Evolutionary conservation across 2,888 invertebrate genomes (phyloP), one percentile per base, ranked within the genome.

Genomic region (Perdita meconis): DNA sequence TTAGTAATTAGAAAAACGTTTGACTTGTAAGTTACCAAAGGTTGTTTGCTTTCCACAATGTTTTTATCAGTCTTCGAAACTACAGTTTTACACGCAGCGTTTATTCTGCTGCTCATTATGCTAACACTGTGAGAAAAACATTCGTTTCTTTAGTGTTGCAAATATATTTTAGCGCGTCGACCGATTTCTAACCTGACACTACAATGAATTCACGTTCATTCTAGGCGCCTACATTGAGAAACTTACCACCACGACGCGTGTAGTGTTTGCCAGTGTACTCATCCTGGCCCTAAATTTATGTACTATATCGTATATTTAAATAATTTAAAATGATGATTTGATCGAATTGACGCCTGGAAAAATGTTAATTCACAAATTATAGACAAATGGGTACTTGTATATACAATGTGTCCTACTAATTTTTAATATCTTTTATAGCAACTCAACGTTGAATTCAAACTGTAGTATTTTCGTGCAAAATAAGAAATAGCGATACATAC

Each of bases 91-190:
- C 64, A 80, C 36, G 66, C 65, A 36, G 73, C 61, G 40, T 78
- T 81, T 38, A 64, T 55, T 50, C 82, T 86, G 68, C 68, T 80
- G 75, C 73, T 86, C 88, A 87, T 87, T 80, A 80, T 85, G 80
- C 86, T 86, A 38, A 13, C 71, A 81, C 13, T 34, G 57, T 65
- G 38, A 16, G 55, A 73, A 55, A 53, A 26, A 22, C 34, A 36
- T 65, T n/a, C n/a, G 6, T n/a, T 44, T 30, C 53, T 44, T 53
- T 24, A 34, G n/a, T 22, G 3, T 50, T 36, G 8, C 16, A 47
- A 8, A 30, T 42, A 24, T 24, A 24, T 30, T 38, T 12, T 12
- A 5, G 22, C 16, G 5, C 38, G 30, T 12, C 13, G n/a, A 50
- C 8, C 1, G 10, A 24, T 51, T 26, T 51, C 40, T 65, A 77